Evolutionary conservation across 2,888 invertebrate species (phyloP), one percentile per base, ranked within the genome.

Genomic region (Chrysotoxum bicinctum): DNA sequence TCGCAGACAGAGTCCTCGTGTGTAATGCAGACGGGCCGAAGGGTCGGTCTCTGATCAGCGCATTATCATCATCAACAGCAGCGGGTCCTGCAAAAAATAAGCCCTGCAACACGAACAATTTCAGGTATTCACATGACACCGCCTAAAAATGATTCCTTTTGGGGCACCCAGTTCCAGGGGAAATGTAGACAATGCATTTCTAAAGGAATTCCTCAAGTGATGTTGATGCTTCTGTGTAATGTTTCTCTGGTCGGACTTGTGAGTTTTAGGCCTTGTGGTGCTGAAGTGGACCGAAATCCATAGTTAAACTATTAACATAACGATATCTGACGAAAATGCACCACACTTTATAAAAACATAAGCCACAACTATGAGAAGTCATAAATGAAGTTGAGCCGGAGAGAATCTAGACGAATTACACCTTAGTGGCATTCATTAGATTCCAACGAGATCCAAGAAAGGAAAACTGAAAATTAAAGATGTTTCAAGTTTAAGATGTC

Each of bases 81-180:
- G 35, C 35, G 21, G 35, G 35, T 43, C 62, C 26, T 10, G 3
- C 26, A 62, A 45, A 74, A 70, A 62, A 40, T 8, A 69, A 76
- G 72, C 72, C 21, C 54, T 60, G 50, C 73, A 86, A 82, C 82
- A 82, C 56, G 73, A 82, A 70, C 85, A 86, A 86, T 86, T 73
- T 82, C 77, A 86, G 78, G 78, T 77, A 86, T 86, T 86, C 82
- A 78, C 86, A 74, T 82, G 86, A 86, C 77, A 86, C 86, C 74
- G 86, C 82, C 82, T 86, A 82, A 86, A 64, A 86, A 78, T 82
- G 82, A 78, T 64, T 52, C 58, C 48, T 66, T 23, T 21, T 40
- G 21, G 72, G 72, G 72, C 81, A 68, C 66, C 70, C 69, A 23
- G 30, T 32, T 23, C 35, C 19, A 37, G 40, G 37, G 52, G 50